Evolutionary conservation across 2,113 vertebrate genomes (phyloP).

Genomic region (Cochlearius cochlearius): DNA sequence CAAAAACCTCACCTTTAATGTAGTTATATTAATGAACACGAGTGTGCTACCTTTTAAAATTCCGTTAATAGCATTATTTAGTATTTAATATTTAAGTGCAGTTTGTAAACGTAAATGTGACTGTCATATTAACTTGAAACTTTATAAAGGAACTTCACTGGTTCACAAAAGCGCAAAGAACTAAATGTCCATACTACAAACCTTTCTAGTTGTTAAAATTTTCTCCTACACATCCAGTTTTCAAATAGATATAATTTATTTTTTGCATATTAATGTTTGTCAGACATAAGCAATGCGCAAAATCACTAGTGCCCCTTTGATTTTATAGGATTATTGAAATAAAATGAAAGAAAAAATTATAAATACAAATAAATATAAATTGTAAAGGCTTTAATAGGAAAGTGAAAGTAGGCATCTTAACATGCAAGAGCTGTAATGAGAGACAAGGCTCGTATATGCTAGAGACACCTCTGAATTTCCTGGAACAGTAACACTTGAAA

Average conservation of each 20-base stretch:
- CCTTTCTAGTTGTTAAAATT: background rate
- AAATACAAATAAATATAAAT: background rate
- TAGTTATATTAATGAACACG: background rate
- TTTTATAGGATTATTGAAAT: background rate
- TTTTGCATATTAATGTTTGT: background rate
- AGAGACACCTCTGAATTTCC: background rate
- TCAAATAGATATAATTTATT: background rate
- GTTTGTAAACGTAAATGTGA: background rate
- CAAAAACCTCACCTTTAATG: background rate
- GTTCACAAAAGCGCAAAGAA: background rate
- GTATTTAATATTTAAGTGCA: background rate
- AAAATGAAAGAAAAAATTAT: background rate
- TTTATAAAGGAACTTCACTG: background rate
- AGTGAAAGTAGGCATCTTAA: background rate
- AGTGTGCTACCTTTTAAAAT: background rate
- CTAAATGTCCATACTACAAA: background rate
- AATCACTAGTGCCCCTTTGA: background rate
- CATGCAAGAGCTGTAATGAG: background rate
- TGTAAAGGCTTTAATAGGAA: background rate
- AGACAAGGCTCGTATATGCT: background rate
- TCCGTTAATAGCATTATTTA: background rate
- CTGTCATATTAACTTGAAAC: background rate
- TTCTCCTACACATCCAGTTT: background rate
- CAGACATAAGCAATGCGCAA: background rate
- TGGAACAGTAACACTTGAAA: background rate